phyloP scores from a whole-genome alignment of 2,797 vertebrate species.

The Pipistrellus pipistrellus region DNA sequence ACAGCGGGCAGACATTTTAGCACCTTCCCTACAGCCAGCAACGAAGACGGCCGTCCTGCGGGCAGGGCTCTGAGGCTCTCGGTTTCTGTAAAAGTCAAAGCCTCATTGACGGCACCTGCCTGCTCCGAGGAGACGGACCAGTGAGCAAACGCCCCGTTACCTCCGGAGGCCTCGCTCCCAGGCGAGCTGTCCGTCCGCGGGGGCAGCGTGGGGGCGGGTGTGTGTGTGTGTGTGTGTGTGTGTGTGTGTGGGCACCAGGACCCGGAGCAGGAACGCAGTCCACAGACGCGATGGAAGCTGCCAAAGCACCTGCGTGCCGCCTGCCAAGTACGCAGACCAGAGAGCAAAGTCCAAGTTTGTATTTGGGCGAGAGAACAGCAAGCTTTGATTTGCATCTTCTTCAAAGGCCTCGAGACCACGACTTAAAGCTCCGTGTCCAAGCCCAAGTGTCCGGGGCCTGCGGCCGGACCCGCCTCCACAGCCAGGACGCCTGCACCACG shows the following conservation, averaged over 20 bases:
- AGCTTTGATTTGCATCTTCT: background rate
- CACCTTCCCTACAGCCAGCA: background rate
- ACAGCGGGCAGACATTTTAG: background rate
- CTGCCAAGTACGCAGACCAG: background rate
- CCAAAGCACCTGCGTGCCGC: background rate
- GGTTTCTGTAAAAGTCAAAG: background rate
- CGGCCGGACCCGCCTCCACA: background rate
- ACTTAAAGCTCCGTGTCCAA: background rate
- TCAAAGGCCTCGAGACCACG: background rate
- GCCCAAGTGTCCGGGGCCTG: background rate
- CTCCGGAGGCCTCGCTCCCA: background rate
- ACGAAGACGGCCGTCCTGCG: too few relatives aligned
- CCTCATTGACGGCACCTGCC: background rate
- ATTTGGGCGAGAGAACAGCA: background rate
- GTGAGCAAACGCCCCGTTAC: background rate
- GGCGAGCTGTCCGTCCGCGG: background rate
- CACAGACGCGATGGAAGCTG: background rate
- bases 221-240: too few relatives aligned
- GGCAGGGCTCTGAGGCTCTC: background rate
- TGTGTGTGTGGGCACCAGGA: background rate
- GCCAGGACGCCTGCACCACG: rapidly evolving
- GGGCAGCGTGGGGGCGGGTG: background rate
- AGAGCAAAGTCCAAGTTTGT: background rate
- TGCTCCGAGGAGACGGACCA: background rate
- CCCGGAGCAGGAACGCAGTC: background rate